phyloP scores from a whole-genome alignment of 2,797 vertebrate species.

The Enteromius treurensis region DNA sequence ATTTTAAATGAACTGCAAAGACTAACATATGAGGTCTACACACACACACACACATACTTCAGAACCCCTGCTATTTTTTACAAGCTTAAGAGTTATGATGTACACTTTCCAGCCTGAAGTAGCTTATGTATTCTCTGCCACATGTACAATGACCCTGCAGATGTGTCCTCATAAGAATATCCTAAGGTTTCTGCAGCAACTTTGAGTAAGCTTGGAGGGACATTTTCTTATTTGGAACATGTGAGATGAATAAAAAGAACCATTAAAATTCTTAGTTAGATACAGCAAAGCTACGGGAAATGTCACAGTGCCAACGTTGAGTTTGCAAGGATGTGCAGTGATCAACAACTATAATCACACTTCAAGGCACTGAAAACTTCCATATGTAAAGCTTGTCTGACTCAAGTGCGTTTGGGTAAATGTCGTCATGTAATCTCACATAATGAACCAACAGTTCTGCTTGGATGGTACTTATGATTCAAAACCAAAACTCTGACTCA shows the following conservation, averaged over 20 bases:
- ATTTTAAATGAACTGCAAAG: not conserved
- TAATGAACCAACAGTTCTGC: constrained; percentile 14
- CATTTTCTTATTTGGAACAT: not conserved
- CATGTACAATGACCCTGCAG: not conserved
- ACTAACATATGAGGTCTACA: not conserved
- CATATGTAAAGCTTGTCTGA: constrained; percentile 2
- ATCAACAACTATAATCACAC: not conserved
- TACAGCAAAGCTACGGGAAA: not conserved
- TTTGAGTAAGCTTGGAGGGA: not conserved
- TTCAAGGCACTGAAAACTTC: not conserved
- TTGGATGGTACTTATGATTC: constrained; percentile 9
- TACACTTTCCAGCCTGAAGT: not conserved
- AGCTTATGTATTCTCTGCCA: not conserved
- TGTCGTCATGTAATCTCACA: not conserved
- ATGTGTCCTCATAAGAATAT: not conserved
- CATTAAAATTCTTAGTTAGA: not conserved
- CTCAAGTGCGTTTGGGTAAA: constrained; percentile 10
- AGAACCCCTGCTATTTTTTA: not conserved
- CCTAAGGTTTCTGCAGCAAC: not conserved
- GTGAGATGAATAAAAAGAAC: constrained; percentile 6
- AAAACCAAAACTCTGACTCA: constrained; percentile 11
- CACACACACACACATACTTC: too few species aligned
- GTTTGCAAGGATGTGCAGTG: not conserved
- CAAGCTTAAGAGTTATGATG: not conserved
- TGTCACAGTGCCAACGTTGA: not conserved